phyloP scores from a whole-genome alignment of 1,140 invertebrate genomes.

The Condylostylus longicornis region DNA sequence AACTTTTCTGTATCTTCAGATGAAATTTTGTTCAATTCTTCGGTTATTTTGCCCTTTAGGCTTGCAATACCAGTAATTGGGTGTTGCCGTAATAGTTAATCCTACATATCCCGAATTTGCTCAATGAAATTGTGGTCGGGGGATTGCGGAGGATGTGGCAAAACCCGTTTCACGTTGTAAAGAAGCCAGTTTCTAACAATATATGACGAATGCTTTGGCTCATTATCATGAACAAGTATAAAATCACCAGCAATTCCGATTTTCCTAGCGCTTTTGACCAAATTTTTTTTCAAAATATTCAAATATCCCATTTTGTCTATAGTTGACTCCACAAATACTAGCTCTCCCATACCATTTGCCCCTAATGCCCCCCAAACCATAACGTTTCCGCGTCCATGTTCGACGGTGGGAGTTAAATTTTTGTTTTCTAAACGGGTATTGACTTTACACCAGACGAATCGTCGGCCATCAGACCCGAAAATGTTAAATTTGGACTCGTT shows the following conservation, averaged over 20 bases:
- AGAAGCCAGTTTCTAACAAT: conserved; percentile 15
- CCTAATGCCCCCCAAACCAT: conserved; percentile 28
- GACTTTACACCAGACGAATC: conserved; percentile 7
- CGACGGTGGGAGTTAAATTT: conserved; percentile 20
- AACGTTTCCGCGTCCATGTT: conserved; percentile 23
- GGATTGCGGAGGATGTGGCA: conserved; percentile 18
- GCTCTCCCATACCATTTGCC: conserved; percentile 13
- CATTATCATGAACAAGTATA: conserved; percentile 8
- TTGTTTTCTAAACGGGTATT: conserved; percentile 4
- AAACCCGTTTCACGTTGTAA: conserved; percentile 6
- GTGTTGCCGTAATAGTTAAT: conserved; percentile 5
- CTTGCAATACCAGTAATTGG: not conserved
- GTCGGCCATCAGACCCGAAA: conserved; percentile 7
- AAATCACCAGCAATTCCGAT: conserved; percentile 4
- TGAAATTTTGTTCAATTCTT: conserved; percentile 13
- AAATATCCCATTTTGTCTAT: conserved; percentile 10
- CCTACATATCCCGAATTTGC: conserved; percentile 12
- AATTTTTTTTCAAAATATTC: conserved; percentile 13
- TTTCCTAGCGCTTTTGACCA: conserved; percentile 9
- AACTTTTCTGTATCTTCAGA: conserved; percentile 9
- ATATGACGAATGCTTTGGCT: conserved; percentile 17
- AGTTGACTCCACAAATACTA: conserved; percentile 13
- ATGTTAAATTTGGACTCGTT: conserved; percentile 17
- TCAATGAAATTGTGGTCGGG: conserved; percentile 14
- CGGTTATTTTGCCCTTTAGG: conserved; percentile 7